These are phyloP conservation scores for Dendrocincla tyrannina DNA, from an alignment of 2,797 vertebrate genomes.

Conservation along the genomic window DNA sequence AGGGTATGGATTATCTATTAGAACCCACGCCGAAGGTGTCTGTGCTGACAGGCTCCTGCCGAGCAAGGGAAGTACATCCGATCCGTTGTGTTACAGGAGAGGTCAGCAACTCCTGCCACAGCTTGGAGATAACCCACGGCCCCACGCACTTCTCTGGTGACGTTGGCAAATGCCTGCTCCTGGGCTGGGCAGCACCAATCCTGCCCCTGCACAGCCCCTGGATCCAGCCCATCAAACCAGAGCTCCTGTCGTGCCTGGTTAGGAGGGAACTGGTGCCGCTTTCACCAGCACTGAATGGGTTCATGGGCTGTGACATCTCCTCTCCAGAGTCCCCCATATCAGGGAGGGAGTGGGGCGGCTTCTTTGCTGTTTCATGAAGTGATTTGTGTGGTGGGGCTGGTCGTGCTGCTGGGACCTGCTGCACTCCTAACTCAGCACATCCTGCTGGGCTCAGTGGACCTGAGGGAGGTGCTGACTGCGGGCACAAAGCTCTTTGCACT, in stretches of 20 bases:
- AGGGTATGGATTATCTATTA: slow-evolving; percentile 26
- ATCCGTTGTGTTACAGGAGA: not conserved
- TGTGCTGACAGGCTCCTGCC: not conserved
- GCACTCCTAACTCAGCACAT: fast-evolving
- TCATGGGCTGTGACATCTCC: not conserved
- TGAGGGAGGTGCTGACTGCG: not conserved
- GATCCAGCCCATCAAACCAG: fast-evolving
- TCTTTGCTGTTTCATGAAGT: not conserved
- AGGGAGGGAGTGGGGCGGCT: fast-evolving
- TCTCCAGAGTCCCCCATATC: not conserved
- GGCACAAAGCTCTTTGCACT: not conserved
- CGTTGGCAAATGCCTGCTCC: not conserved
- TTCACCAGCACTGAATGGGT: fast-evolving
- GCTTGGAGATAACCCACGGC: too few relatives aligned
- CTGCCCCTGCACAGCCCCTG: not conserved
- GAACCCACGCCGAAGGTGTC: not conserved
- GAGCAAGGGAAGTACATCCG: not conserved
- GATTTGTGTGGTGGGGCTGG: fast-evolving
- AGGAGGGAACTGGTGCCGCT: fast-evolving
- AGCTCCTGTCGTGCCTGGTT: fast-evolving
- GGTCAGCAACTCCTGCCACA: not conserved
- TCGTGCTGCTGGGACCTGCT: fast-evolving
- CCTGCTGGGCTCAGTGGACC: not conserved
- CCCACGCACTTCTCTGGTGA: fast-evolving
- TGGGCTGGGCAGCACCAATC: not conserved